A percentile compares a stretch with the other conserved stretches of the same genome.
Evolutionary conservation across 1,140 invertebrate genomes (phyloP).

Genomic region (Hylyphantes graminicola): DNA sequence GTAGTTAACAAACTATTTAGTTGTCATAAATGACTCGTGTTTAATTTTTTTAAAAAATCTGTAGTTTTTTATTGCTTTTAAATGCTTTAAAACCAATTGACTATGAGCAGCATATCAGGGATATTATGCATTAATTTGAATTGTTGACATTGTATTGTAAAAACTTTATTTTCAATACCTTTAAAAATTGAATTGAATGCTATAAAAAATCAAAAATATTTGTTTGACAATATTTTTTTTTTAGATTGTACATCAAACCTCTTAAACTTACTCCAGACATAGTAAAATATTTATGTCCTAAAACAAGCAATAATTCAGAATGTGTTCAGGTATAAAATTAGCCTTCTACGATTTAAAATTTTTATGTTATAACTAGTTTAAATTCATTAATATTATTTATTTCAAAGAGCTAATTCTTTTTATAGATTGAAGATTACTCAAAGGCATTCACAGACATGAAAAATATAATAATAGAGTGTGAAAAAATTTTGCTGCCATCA

Average conservation of each 20-base stretch:
- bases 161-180: too few relatives aligned
- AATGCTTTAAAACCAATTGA: too few relatives aligned
- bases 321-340: slow-evolving; percentile 46
- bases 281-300: slow-evolving; percentile 40
- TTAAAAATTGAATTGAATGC: too few relatives aligned
- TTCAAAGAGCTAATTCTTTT: neutral
- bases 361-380: neutral
- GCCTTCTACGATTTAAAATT: neutral
- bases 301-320: slow-evolving; percentile 14
- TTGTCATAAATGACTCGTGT: too few relatives aligned
- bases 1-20: too few relatives aligned
- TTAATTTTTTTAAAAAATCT: too few relatives aligned
- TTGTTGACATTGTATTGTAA: too few relatives aligned
- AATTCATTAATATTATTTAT: neutral
- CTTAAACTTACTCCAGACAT: slow-evolving; percentile 50
- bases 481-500: slow-evolving; percentile 35
- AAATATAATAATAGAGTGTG: slow-evolving; percentile 1
- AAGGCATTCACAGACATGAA: slow-evolving; percentile 34
- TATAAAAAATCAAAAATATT: too few relatives aligned
- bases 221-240: slow-evolving; percentile 21
- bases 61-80: too few relatives aligned
- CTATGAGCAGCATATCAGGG: too few relatives aligned
- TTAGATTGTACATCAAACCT: slow-evolving; percentile 49
- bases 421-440: slow-evolving; percentile 29
- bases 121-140: too few relatives aligned